These are phyloP conservation scores for Emydoidea blandingii DNA, from an alignment of 2,797 vertebrate species.

Conservation along the genomic window DNA sequence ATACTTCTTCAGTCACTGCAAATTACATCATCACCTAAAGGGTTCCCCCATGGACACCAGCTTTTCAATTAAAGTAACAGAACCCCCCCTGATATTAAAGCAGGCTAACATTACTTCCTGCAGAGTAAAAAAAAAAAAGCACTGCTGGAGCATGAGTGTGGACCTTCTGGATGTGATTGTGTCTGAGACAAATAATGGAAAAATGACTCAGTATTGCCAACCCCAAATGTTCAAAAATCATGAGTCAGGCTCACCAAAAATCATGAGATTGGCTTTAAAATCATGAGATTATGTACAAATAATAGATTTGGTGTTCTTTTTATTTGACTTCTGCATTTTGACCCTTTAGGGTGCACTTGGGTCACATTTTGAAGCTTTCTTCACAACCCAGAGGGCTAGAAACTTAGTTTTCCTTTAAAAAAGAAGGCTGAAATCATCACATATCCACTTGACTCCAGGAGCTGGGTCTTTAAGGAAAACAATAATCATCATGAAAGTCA, in stretches of 20 bases:
- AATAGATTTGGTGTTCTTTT: neutral
- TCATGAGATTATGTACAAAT: neutral
- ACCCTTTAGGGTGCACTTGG: neutral
- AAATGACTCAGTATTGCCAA: neutral
- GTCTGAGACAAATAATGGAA: neutral
- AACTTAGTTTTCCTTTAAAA: neutral
- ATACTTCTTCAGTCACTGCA: neutral
- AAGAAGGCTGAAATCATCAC: neutral
- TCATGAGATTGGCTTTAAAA: neutral
- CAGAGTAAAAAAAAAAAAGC: neutral
- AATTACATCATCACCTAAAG: neutral
- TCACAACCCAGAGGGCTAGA: neutral
- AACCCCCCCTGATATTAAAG: neutral
- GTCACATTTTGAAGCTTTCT: neutral
- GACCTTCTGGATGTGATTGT: neutral
- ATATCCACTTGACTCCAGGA: neutral
- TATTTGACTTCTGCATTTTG: neutral
- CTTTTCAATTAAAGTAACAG: neutral
- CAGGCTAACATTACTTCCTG: neutral
- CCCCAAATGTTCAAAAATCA: neutral
- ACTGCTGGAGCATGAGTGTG: rapidly evolving
- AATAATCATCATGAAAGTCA: neutral
- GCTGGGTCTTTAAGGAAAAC: neutral
- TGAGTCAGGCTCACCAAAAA: neutral
- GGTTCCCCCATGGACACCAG: neutral